These are phyloP conservation scores for Andrena marginata DNA, from an alignment of 2,888 invertebrate species.

Conservation along the genomic window DNA sequence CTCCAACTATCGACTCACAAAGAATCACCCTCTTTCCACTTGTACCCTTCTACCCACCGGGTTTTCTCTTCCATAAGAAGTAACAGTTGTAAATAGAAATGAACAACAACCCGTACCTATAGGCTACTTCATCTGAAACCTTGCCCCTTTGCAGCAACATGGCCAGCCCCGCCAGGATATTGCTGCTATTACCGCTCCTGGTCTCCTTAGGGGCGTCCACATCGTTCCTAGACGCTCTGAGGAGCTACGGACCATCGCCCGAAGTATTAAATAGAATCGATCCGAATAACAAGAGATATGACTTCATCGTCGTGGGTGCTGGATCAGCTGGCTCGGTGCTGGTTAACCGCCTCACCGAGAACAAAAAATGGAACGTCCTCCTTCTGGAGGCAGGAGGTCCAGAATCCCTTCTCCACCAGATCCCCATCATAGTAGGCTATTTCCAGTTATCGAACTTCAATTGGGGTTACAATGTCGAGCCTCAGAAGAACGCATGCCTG, in stretches of 20 bases:
- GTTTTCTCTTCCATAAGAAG: too few relatives aligned
- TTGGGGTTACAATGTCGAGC: conserved; percentile 90
- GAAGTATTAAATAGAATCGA: conserved; percentile 73
- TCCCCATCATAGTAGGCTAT: conserved; percentile 87
- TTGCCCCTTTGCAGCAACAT: conserved; percentile 15
- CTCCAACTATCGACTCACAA: too few relatives aligned
- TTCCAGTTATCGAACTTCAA: conserved; percentile 88
- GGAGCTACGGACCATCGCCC: conserved; percentile 65
- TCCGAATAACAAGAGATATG: conserved; percentile 85
- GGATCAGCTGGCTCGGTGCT: conserved; percentile 90
- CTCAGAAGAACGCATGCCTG: conserved; percentile 88
- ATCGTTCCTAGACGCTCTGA: conserved; percentile 74
- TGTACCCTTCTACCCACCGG: not conserved
- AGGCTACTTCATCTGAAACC: not conserved
- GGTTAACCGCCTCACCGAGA: conserved; percentile 90
- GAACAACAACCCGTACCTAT: not conserved
- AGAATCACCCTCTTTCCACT: not conserved
- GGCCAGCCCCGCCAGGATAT: not conserved
- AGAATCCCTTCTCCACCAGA: conserved; percentile 86
- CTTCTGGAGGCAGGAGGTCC: conserved; percentile 89
- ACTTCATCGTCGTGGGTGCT: conserved; percentile 90
- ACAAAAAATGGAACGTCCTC: conserved; percentile 87
- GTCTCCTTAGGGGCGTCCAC: not conserved
- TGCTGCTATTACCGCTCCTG: not conserved
- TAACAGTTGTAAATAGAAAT: not conserved